Evolutionary conservation across 2,888 invertebrate species (phyloP), one percentile per base, ranked within the genome.

Genomic region (Orthonychiurus folsomi): DNA sequence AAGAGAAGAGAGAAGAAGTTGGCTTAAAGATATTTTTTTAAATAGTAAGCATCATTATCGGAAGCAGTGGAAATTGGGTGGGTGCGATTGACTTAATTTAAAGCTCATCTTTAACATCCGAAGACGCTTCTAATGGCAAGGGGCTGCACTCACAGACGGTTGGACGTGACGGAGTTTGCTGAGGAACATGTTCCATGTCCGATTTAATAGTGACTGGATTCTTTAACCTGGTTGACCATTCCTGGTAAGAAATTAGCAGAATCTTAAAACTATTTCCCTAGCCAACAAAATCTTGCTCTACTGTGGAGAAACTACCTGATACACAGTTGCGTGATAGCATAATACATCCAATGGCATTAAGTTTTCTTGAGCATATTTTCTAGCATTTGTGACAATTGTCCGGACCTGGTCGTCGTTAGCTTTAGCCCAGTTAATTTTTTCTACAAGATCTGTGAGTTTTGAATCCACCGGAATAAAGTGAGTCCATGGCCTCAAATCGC

Each of bases 381-480:
- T 82, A 20, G 86, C 88, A 71, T 83, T 83, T 69, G 77, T 76
- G 0, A 86, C 83, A 69, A 93, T 89, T 73, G 79, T 76, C 66
- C 79, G 77, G 1, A 85, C 88, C 74, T 84, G 79, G 1, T 80
- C 78, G 73, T 92, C 91, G 76, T 92, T 82, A 5, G 82, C 75
- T 52, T 81, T 81, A 0, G 90, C 89, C 91, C 91, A 92, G 26
- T 80, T 79, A 66, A 96, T 79, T 76, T 85, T 85, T 26, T 88
- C 84, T 2, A 88, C 79, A 55, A 96, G 80, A 80, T 96, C 86
- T 9, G 86, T 85, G 23, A 96, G 79, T 77, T 95, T 87, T 55
- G 82, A 78, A 73, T 86, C 84, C 48, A 95, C 80, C 5, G 93
- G 88, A 61, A 96, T 80, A 76, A 85, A 97, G 78, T 97, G 95